Evolutionary conservation across 2,888 invertebrate genomes (phyloP).

Genomic region (Meandrusa payeni): DNA sequence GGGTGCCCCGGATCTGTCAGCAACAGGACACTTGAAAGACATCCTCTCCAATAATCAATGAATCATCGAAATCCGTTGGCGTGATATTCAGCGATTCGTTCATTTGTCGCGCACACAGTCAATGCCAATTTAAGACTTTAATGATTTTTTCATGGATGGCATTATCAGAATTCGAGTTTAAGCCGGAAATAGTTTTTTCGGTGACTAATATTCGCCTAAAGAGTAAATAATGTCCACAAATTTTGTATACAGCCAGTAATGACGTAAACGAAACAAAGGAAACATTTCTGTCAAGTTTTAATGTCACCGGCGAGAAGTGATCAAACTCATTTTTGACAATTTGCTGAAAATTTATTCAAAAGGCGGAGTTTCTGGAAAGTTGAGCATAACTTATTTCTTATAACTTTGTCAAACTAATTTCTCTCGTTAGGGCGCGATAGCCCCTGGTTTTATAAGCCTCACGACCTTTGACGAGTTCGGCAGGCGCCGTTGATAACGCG

Average conservation of each 20-base stretch:
- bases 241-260: background rate
- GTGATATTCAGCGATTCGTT: no score
- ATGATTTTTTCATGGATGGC: no score
- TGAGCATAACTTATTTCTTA: slow-evolving; percentile 59
- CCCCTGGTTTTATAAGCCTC: slow-evolving; percentile 38
- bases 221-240: no score
- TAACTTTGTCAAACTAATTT: slow-evolving; percentile 65
- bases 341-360: slow-evolving; percentile 70
- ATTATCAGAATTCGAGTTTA: no score
- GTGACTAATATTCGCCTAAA: no score
- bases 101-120: no score
- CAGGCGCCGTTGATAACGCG: background rate
- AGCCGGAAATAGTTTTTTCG: no score
- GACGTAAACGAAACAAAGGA: slow-evolving; percentile 12
- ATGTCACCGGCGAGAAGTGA: slow-evolving; percentile 61
- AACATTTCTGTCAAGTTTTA: slow-evolving; percentile 18
- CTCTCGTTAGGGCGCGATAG: slow-evolving; percentile 54
- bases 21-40: no score
- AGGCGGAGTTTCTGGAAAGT: slow-evolving; percentile 60
- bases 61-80: no score
- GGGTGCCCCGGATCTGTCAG: no score
- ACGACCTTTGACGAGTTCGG: slow-evolving; percentile 14
- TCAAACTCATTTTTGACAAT: slow-evolving; percentile 63
- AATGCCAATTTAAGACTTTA: no score
- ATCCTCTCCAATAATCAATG: no score